Evolutionary conservation across 2,888 invertebrate species (phyloP).

Genomic region (Meta bourneti): DNA sequence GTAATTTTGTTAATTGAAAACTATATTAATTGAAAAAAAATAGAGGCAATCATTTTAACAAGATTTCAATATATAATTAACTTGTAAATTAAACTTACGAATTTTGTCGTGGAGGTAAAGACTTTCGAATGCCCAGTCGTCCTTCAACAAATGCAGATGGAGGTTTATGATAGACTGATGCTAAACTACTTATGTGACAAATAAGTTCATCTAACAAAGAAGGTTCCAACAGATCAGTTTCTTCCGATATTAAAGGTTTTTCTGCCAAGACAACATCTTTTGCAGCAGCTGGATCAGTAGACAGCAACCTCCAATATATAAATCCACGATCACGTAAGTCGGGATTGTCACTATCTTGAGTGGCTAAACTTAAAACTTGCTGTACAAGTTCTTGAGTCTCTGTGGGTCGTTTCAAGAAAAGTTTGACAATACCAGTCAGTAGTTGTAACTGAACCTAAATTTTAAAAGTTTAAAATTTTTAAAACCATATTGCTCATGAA

Average conservation of each 20-base stretch:
- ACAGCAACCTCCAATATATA: slow-evolving; percentile 98
- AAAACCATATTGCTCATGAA: not conserved
- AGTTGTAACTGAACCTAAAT: slow-evolving; percentile 90
- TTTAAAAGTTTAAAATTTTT: not conserved
- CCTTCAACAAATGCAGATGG: slow-evolving; percentile 99
- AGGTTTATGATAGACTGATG: slow-evolving; percentile 99
- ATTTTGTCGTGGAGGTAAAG: slow-evolving; percentile 78
- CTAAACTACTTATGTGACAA: slow-evolving; percentile 98
- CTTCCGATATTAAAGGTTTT: slow-evolving; percentile 99
- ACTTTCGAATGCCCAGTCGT: slow-evolving; percentile 80
- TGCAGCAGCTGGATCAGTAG: slow-evolving; percentile 99
- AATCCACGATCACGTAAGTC: slow-evolving; percentile 98
- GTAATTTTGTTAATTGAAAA: no score
- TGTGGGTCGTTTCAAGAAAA: slow-evolving; percentile 98
- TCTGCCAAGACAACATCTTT: slow-evolving; percentile 99
- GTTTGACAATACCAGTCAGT: slow-evolving; percentile 97
- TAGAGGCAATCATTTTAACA: no score
- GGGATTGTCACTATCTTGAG: slow-evolving; percentile 95
- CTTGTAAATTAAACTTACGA: slow-evolving; percentile 56
- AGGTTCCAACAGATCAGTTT: slow-evolving; percentile 98
- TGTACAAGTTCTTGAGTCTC: slow-evolving; percentile 99
- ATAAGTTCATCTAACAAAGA: slow-evolving; percentile 98
- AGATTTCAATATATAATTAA: no score
- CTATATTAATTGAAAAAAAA: no score
- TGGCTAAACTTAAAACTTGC: slow-evolving; percentile 90